Evolutionary conservation across 2,113 vertebrate genomes (phyloP).

Genomic region (Lagopus leucura): DNA sequence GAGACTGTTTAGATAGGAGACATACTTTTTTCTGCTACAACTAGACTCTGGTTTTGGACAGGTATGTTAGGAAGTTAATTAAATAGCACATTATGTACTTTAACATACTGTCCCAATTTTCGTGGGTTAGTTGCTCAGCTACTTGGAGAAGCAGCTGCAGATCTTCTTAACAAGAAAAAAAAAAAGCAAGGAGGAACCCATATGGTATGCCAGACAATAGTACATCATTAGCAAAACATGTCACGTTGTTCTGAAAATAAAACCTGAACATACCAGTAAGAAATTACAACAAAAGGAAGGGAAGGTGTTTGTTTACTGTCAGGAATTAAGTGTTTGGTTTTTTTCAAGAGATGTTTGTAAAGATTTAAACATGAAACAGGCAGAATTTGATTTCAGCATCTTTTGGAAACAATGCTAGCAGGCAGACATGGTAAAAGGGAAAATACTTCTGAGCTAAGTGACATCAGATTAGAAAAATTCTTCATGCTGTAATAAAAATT

Average conservation of each 20-base stretch:
- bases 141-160: background rate
- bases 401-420: background rate
- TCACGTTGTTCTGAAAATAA: background rate
- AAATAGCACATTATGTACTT: background rate
- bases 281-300: background rate
- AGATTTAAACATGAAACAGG: conserved; percentile 15
- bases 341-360: background rate
- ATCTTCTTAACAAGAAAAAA: background rate
- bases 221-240: conserved; percentile 26
- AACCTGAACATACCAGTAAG: background rate
- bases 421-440: background rate
- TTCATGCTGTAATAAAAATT: background rate
- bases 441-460: background rate
- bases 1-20: background rate
- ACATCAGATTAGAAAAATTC: background rate
- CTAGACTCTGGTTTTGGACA: background rate
- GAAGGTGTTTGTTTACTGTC: background rate
- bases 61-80: background rate
- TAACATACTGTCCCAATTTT: background rate
- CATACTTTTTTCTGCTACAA: background rate
- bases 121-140: background rate
- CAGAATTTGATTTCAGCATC: background rate
- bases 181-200: background rate
- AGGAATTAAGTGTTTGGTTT: background rate
- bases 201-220: background rate